Base-by-base conservation (phyloP, 1,140 invertebrate species). In the Vanessa tameamea region DNA sequence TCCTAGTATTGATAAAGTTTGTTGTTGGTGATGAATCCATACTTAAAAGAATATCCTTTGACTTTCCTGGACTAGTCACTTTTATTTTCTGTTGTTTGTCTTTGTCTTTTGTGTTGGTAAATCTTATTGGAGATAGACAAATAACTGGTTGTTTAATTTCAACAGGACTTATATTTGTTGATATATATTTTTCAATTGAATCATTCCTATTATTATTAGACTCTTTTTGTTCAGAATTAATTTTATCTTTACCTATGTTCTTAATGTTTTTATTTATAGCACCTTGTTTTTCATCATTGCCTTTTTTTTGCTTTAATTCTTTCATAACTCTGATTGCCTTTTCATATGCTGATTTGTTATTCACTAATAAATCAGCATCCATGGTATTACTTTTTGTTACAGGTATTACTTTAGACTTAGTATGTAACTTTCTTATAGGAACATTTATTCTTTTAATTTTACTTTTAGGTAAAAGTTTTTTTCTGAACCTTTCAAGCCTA, bases 241-340 rank as follows among this genome's bases (percentile, higher is more conserved):
- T 26, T 37, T 37, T 37, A 7, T 37, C 14, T 3, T 5, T 15
- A 12, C 0, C 26, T 61, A 48, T n/a, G 48, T 61, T 66, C 14
- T n/a, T 75, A 16, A n/a, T 31, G 47, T 70, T 48, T 37, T 20
- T 75, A 43, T 12, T 26, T 37, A 66, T 55, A 51, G 51, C 20
- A 57, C 11, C 65, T 77, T 78, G 71, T 47, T 47, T 63, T 75
- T 61, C 51, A 53, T 53, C 9, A 53, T 47, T 76, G 4, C 72
- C 78, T 72, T 83, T 73, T 70, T 85, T 84, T 11, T 68, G 78
- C 59, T 82, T 90, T 48, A 88, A 66, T 79, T 90, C 83, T 11
- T 79, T 72, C 79, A 90, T 85, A 23, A 91, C 76, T 78, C 84
- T 83, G 31, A 86, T 73, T 53, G 90, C 89, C 57, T 91, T 91